Evolutionary conservation across 2,113 vertebrate genomes (phyloP).

Genomic region (Amphilophus citrinellus): DNA sequence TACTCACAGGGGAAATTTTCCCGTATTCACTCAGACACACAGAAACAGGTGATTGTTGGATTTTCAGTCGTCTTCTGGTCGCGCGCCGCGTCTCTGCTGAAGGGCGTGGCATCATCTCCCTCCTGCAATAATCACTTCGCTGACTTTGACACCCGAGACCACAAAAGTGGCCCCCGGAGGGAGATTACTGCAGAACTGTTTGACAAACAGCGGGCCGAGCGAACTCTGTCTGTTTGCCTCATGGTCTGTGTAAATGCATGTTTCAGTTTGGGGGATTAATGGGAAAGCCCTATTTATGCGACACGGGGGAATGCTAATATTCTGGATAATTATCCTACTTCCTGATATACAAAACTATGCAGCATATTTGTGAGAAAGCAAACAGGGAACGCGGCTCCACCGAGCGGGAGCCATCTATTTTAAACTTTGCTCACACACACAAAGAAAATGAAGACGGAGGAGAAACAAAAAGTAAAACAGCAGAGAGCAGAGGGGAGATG

Average conservation of each 20-base stretch:
- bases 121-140: neutral
- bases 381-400: slow-evolving; percentile 22
- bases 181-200: slow-evolving; percentile 41
- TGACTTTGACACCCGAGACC: slow-evolving; percentile 23
- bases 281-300: slow-evolving; percentile 34
- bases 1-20: neutral
- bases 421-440: neutral
- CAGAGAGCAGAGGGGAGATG: neutral
- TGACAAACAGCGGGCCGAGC: slow-evolving; percentile 19
- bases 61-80: neutral
- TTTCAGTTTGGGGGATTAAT: slow-evolving; percentile 16
- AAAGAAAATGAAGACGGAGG: neutral
- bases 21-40: neutral
- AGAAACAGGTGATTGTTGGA: neutral
- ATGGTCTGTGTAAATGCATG: slow-evolving; percentile 8
- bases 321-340: slow-evolving; percentile 40
- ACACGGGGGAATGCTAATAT: slow-evolving; percentile 29
- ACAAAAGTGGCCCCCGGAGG: slow-evolving; percentile 9
- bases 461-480: neutral
- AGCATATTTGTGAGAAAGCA: slow-evolving; percentile 30
- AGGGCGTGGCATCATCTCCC: neutral
- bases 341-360: slow-evolving; percentile 21
- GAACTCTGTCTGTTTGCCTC: slow-evolving; percentile 46
- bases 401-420: slow-evolving; percentile 20
- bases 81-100: neutral